Conservation (phyloP, 92 coral and sea anemone species). For the Phenganax subtilis region DNA sequence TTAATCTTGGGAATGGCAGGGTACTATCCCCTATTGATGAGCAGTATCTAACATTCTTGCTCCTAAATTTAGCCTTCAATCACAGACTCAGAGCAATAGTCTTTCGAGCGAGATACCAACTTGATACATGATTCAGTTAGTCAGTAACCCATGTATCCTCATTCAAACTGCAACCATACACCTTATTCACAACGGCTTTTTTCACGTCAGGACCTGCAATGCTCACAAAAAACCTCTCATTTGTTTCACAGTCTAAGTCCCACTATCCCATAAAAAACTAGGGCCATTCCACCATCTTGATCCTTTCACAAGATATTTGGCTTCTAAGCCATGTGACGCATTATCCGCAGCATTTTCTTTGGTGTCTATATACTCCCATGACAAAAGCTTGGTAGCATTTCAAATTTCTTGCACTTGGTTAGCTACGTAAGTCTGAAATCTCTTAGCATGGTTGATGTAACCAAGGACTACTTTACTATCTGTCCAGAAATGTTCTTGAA, state of each 20-base stretch:
- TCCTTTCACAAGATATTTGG: too few relatives aligned
- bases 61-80: conserved; percentile 23
- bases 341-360: neutral
- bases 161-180: neutral
- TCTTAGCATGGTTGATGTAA: conserved; percentile 10
- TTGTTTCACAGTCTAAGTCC: conserved; percentile 9
- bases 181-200: conserved; percentile 24
- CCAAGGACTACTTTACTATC: conserved; percentile 10
- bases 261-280: conserved; percentile 40
- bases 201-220: neutral
- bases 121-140: conserved; percentile 36
- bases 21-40: neutral
- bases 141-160: neutral
- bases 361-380: neutral
- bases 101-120: conserved; percentile 38
- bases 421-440: conserved; percentile 17
- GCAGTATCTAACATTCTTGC: conserved; percentile 4
- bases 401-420: conserved; percentile 16
- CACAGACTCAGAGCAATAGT: conserved; percentile 29
- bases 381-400: neutral
- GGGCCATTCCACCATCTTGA: conserved; percentile 6
- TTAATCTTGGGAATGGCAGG: conserved; percentile 1
- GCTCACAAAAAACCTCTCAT: conserved; percentile 16
- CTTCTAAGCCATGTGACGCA: conserved; percentile 8
- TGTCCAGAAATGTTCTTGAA: conserved; percentile 21